These are phyloP conservation scores for Gallinago nigripennis DNA, from an alignment of 2,797 vertebrate genomes.

Conservation along the genomic window DNA sequence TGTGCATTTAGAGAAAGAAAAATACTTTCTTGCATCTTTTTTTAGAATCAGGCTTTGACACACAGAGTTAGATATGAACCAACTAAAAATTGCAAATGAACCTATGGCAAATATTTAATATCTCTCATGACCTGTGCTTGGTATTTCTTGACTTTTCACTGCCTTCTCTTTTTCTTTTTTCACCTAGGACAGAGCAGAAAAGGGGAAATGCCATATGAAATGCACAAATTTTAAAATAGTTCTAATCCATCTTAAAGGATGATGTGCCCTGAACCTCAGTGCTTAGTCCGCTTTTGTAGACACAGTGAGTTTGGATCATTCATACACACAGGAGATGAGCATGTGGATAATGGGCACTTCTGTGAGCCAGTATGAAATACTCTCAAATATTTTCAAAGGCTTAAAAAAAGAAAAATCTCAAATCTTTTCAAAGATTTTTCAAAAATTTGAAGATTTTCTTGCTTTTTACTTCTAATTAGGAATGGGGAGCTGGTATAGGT, in stretches of 20 bases:
- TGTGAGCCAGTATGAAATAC: background rate
- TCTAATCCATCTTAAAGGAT: background rate
- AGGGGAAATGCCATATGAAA: background rate
- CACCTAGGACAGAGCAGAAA: background rate
- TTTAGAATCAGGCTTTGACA: constrained; percentile 9
- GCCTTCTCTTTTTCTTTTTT: background rate
- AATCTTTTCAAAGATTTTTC: background rate
- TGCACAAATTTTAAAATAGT: background rate
- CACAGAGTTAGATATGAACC: background rate
- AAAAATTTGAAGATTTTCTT: background rate
- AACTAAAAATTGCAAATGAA: background rate
- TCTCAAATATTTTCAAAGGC: background rate
- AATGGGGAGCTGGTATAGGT: background rate
- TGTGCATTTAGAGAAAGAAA: background rate
- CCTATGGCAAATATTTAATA: constrained; percentile 11
- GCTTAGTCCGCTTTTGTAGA: background rate
- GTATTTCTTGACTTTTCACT: background rate
- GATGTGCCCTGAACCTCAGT: background rate
- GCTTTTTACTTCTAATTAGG: background rate
- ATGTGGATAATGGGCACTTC: background rate
- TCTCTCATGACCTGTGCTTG: background rate
- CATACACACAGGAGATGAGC: background rate
- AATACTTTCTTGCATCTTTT: background rate
- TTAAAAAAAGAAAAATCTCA: background rate
- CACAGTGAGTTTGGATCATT: background rate